Base-by-base conservation (phyloP, 2,888 invertebrate genomes). In the Caenorhabditis sp. region DNA sequence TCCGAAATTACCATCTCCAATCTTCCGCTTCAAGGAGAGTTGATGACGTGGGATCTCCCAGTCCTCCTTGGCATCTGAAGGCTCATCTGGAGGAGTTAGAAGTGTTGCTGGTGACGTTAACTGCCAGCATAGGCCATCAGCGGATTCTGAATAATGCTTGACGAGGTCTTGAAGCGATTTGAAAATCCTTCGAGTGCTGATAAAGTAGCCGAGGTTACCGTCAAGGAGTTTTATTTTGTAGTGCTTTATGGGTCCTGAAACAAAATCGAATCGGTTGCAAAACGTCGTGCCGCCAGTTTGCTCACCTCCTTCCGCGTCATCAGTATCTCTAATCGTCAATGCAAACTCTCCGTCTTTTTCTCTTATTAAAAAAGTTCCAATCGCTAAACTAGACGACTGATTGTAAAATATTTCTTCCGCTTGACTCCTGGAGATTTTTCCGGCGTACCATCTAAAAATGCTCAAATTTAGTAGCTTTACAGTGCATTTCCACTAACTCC, bases 1-100 rank as follows among this genome's bases (percentile, higher is more conserved):
- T 56, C 85, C 87, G 26, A 87, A 87, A 32, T 85, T 87, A 22
- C 87, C 87, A 51, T 87, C 85, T 4, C 98, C 98, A 74, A 98
- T 93, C 92, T 96, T 96, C 85, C 95, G 94, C 78, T 96, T 94
- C 84, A 99, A 94, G 90, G 96, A 95, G 82, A 99, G 94, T 93
- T 97, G 96, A 35, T 94, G 94, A 62, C 97, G 94, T 51, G 96
- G 95, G 89, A 98, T 98, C 93, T 98, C 98, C 96, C 98, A 98
- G 92, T 96, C 95, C 93, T 98, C 97, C 64, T 97, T 94, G 86
- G 97, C 94, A 90, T 97, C 96, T 0, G 97, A 96, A 0, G 96
- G 97, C 78, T 98, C 94, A 93, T 98, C 98, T 95, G 97, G 97
- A 3, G 98, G 98, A 92, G 96, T 95, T 2, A 97, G 97, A 92